A percentile compares a stretch with the other conserved stretches of the same genome.
Evolutionary conservation across 2,888 invertebrate species (phyloP).

Genomic region (Ryuthela nishihirai): DNA sequence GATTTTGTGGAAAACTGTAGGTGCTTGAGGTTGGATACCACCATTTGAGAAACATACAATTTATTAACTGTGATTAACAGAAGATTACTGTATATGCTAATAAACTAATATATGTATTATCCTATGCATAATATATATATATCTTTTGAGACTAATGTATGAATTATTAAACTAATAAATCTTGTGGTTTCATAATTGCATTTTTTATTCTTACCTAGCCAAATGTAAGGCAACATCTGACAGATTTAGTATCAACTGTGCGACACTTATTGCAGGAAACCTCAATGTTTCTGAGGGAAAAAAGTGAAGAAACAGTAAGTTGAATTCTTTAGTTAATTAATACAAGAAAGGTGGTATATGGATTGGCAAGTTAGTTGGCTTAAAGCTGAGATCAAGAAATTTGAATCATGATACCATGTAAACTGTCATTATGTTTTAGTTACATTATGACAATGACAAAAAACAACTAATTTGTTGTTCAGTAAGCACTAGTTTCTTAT

Average conservation of each 20-base stretch:
- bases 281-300: constrained; percentile 65
- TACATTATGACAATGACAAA: too few species aligned
- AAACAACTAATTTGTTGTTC: too few species aligned
- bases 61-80: too few species aligned
- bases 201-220: constrained; percentile 53
- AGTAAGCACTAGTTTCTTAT: too few species aligned
- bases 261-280: constrained; percentile 69
- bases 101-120: too few species aligned
- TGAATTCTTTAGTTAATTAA: background rate
- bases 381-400: background rate
- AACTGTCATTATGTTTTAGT: too few species aligned
- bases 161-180: background rate
- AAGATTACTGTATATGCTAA: too few species aligned
- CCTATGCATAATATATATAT: too few species aligned
- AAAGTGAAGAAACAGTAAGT: constrained; percentile 61
- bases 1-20: too few species aligned
- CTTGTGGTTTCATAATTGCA: constrained; percentile 8
- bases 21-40: too few species aligned
- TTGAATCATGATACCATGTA: background rate
- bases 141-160: background rate
- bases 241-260: constrained; percentile 65
- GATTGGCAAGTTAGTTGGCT: background rate
- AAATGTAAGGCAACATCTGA: constrained; percentile 67
- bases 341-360: background rate
- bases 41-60: too few species aligned